A percentile compares a stretch with the other conserved stretches of the same genome.
phyloP scores from a whole-genome alignment of 1,140 invertebrate species.

The Cydia strobilella region DNA sequence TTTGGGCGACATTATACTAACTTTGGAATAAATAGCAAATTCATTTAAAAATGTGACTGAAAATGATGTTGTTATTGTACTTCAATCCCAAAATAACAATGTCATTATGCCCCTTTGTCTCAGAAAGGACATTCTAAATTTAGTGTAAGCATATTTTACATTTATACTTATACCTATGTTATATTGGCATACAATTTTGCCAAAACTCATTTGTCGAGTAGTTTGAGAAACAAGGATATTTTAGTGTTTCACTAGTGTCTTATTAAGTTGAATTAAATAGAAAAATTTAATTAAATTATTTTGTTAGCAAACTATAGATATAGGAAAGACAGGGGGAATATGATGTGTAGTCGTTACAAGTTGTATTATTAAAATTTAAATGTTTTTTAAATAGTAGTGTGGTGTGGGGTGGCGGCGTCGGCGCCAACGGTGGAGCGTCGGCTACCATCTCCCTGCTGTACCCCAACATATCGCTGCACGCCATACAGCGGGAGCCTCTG shows the following conservation, averaged over 20 bases:
- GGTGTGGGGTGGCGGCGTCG: slow-evolving; percentile 66
- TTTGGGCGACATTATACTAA: too few species aligned
- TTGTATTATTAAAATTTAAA: not conserved
- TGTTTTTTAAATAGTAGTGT: slow-evolving; percentile 59
- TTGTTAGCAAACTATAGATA: too few species aligned
- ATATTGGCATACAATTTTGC: too few species aligned
- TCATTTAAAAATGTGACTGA: not conserved
- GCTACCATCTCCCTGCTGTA: slow-evolving; percentile 68
- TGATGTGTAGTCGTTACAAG: not conserved
- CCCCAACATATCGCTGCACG: slow-evolving; percentile 73
- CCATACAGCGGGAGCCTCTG: slow-evolving; percentile 66
- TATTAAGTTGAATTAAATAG: too few species aligned
- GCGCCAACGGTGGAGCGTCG: slow-evolving; percentile 49
- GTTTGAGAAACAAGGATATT: too few species aligned
- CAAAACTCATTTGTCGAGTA: too few species aligned
- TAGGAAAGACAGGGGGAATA: too few species aligned
- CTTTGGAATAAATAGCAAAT: too few species aligned
- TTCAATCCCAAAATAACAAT: not conserved
- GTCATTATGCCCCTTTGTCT: not conserved
- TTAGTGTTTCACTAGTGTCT: too few species aligned
- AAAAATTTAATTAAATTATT: too few species aligned
- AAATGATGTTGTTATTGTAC: not conserved
- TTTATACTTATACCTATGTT: too few species aligned
- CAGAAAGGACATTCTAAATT: not conserved
- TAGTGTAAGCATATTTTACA: not conserved